Evolutionary conservation across 2,797 vertebrate genomes (phyloP).

Genomic region (Coregonus suidteri): DNA sequence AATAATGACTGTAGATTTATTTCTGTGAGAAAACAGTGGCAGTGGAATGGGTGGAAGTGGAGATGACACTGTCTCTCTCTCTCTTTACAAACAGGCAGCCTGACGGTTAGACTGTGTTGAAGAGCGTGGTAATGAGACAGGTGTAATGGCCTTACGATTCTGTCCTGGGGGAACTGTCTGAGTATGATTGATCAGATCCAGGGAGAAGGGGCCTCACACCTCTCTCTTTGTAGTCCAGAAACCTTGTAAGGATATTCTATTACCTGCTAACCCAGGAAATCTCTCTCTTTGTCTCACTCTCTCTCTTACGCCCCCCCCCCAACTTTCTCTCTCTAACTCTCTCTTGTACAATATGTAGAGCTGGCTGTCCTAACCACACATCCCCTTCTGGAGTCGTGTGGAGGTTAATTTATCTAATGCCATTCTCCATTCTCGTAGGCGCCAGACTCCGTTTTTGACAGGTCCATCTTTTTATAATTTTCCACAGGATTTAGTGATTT

Average conservation of each 20-base stretch:
- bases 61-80: background rate
- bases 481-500: constrained; percentile 30
- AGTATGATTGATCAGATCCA: constrained; percentile 53
- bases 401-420: constrained; percentile 29
- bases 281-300: constrained; percentile 1
- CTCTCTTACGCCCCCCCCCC: constrained; percentile 12
- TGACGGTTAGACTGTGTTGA: constrained; percentile 18
- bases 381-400: background rate
- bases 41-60: background rate
- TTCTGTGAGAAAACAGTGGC: too few relatives aligned
- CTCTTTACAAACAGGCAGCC: background rate
- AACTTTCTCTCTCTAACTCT: constrained; percentile 3
- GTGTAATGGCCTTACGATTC: constrained; percentile 36
- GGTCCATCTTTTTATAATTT: constrained; percentile 17
- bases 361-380: background rate
- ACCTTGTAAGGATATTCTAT: constrained; percentile 42
- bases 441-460: constrained; percentile 5
- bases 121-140: constrained; percentile 33
- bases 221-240: constrained; percentile 37
- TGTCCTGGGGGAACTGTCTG: constrained; percentile 49
- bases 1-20: too few relatives aligned
- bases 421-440: background rate
- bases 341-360: background rate
- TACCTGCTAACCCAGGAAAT: constrained; percentile 18
- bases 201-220: constrained; percentile 28